Evolutionary conservation across 2,113 vertebrate species (phyloP), one percentile per base, ranked within the genome.

Genomic region (Oncorhynchus mykiss): DNA sequence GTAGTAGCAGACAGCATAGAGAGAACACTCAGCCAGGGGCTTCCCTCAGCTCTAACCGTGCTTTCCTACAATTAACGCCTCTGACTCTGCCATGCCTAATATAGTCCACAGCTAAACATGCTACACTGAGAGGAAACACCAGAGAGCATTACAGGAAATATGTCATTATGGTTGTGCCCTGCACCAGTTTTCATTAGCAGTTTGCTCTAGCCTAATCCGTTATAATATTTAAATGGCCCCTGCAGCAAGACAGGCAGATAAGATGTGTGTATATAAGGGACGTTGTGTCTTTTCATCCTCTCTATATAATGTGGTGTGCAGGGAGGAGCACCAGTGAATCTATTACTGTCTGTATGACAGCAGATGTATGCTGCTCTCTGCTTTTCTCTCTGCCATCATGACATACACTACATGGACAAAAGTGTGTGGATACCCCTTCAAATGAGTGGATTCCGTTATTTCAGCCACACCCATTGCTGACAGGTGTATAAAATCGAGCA

Each of bases 301-400:
- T 27, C 68, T 18, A 34, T 6, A 2, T 70, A 14, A 14, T 60
- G 25, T 22, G n/a, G 78, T 72, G 77, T 80, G 74, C 77, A 79
- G 74, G 71, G 78, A 78, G 80, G 70, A 70, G 34, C 75, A 70
- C 34, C 66, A 65, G 49, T 82, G 80, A 85, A 88, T 88, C 77
- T 45, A 71, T 88, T 84, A 85, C 81, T 80, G 82, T 87, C 88
- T 86, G 54, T 75, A 80, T 76, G 80, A 78, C 83, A 77, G 59
- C 51, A 57, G 71, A 75, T 85, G 89, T 85, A 71, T 91, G 87
- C 85, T 82, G 81, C 5, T 67, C 81, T 22, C 25, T 6, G 82
- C 73, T 73, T 1, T 86, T 89, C 87, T 77, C 78, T 74, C 16
- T 27, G 82, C 70, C 59, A 75, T 78, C 39, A 73, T 34, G 62